phyloP scores from a whole-genome alignment of 2,113 vertebrate species.

The Pygathrix nemaeus region DNA sequence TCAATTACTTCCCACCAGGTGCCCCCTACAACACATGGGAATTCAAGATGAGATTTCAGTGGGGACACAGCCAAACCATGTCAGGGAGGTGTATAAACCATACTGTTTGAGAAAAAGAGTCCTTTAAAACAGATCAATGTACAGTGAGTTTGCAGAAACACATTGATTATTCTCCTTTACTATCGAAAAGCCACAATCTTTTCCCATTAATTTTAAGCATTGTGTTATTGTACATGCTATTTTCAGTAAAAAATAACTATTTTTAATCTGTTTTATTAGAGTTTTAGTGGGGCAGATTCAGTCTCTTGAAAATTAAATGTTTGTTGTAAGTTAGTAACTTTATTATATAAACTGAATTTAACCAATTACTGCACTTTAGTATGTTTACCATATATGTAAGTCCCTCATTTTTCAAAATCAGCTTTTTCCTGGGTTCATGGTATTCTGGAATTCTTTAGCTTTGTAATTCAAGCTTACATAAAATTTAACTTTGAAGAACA shows the following conservation, averaged over 20 bases:
- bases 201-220: constrained; percentile 16
- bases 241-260: constrained; percentile 3
- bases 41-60: no score
- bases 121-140: constrained; percentile 40
- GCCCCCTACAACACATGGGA: no score
- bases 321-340: neutral
- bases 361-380: neutral
- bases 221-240: neutral
- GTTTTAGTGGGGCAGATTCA: neutral
- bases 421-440: neutral
- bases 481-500: neutral
- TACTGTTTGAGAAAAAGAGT: neutral
- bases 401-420: neutral
- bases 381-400: neutral
- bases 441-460: neutral
- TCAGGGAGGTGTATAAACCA: constrained; percentile 2
- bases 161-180: constrained; percentile 37
- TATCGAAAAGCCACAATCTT: neutral
- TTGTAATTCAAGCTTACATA: neutral
- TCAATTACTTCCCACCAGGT: no score
- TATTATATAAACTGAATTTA: neutral
- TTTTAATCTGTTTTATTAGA: constrained; percentile 29
- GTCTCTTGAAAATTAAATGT: constrained; percentile 15
- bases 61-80: no score
- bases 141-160: neutral